phyloP scores from a whole-genome alignment of 2,797 vertebrate genomes.

The Morus bassanus region DNA sequence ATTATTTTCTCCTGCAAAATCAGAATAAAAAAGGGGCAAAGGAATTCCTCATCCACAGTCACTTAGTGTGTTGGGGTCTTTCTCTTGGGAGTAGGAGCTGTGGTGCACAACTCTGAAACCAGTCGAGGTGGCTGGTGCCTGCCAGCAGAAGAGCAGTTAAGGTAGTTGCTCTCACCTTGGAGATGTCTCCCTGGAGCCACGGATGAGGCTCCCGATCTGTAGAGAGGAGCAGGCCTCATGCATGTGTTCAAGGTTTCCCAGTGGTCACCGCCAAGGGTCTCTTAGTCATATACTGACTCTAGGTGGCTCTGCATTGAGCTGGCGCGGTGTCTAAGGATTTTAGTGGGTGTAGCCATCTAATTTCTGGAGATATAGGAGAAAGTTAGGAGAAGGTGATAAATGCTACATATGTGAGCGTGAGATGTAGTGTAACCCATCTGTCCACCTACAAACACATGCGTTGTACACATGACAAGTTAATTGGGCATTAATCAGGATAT shows the following conservation, averaged over 20 bases:
- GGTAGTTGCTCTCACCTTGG: neutral
- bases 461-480: constrained; percentile 57
- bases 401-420: neutral
- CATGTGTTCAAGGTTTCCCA: neutral
- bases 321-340: neutral
- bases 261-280: neutral
- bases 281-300: neutral
- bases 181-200: accelerated
- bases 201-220: neutral
- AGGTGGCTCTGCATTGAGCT: neutral
- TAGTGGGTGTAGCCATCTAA: neutral
- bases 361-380: neutral
- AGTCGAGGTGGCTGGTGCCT: neutral
- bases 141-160: neutral
- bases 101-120: neutral
- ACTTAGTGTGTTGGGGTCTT: neutral
- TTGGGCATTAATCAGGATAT: constrained; percentile 68
- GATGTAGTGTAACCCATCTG: constrained; percentile 32
- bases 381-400: constrained; percentile 35
- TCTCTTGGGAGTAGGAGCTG: neutral
- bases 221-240: neutral
- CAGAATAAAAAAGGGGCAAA: neutral
- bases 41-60: neutral
- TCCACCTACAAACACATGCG: constrained; percentile 44
- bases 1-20: neutral